These are phyloP conservation scores for Phrixothrix hirtus DNA, from an alignment of 2,888 invertebrate species.

Conservation along the genomic window DNA sequence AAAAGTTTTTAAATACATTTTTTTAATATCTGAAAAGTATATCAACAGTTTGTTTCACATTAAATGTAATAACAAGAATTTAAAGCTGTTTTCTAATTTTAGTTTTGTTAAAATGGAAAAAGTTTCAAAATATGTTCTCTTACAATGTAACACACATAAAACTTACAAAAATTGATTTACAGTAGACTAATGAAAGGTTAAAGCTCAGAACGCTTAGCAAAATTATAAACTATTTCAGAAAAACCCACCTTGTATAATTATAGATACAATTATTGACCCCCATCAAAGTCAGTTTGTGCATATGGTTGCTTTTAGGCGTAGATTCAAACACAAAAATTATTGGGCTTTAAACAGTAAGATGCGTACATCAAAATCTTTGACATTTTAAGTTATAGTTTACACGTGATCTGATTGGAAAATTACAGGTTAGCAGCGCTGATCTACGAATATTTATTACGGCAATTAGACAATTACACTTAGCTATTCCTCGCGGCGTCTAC, in stretches of 20 bases:
- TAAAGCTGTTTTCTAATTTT: no score
- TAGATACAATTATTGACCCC: constrained; percentile 23
- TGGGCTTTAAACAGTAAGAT: constrained; percentile 16
- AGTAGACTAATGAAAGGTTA: constrained; percentile 6
- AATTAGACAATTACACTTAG: constrained; percentile 33
- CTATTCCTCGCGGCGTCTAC: constrained; percentile 26
- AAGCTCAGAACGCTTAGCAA: constrained; percentile 3
- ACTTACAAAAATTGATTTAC: constrained; percentile 15
- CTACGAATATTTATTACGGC: constrained; percentile 30
- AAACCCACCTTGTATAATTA: constrained; percentile 15
- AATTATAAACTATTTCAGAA: constrained; percentile 13
- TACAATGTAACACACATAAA: not conserved
- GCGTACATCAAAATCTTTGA: constrained; percentile 29
- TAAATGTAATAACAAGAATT: no score
- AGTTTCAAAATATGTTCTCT: no score
- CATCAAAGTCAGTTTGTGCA: constrained; percentile 21
- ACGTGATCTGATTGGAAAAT: constrained; percentile 27
- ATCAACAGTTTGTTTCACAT: no score
- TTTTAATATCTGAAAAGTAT: no score
- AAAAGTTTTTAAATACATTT: no score
- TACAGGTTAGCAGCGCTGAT: constrained; percentile 22
- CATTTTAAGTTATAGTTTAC: constrained; percentile 28
- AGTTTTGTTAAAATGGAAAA: no score
- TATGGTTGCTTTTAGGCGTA: constrained; percentile 4
- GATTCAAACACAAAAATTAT: constrained; percentile 14